Evolutionary conservation across 2,113 vertebrate genomes (phyloP).

Genomic region (Eolophus roseicapilla): DNA sequence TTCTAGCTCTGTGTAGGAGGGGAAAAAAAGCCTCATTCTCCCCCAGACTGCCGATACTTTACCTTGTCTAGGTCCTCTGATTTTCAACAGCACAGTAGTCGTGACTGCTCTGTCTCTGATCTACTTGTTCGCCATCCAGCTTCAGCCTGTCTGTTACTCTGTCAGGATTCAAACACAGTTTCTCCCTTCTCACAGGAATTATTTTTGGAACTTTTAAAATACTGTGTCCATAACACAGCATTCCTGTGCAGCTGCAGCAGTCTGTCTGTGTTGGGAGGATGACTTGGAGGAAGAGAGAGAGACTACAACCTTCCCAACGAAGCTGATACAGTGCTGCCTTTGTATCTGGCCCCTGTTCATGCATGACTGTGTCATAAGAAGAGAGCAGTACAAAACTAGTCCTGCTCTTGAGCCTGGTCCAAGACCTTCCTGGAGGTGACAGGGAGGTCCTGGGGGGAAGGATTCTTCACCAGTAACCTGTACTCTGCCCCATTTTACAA

Average conservation of each 20-base stretch:
- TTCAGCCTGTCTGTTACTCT: slow-evolving; percentile 14
- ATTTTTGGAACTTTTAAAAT: slow-evolving; percentile 64
- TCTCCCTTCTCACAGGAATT: slow-evolving; percentile 49
- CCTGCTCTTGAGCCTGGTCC: neutral
- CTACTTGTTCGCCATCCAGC: neutral
- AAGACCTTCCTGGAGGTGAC: slow-evolving; percentile 1
- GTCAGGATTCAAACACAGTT: neutral
- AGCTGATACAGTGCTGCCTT: neutral
- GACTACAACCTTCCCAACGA: neutral
- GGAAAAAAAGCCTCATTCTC: neutral
- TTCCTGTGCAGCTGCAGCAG: slow-evolving; percentile 31
- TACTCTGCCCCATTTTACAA: neutral
- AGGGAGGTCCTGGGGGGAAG: neutral
- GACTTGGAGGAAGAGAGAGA: neutral
- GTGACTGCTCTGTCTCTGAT: slow-evolving; percentile 31
- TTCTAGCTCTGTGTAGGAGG: neutral
- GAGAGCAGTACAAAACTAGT: neutral
- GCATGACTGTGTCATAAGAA: neutral
- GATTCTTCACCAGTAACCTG: neutral
- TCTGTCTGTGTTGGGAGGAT: neutral
- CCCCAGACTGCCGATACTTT: neutral
- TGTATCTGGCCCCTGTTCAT: neutral
- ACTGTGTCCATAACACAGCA: neutral
- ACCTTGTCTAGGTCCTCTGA: neutral
- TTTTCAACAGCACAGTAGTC: neutral